These are phyloP conservation scores for Montipora capricornis DNA, from an alignment of 64 coral and sea anemone species.

Conservation along the genomic window DNA sequence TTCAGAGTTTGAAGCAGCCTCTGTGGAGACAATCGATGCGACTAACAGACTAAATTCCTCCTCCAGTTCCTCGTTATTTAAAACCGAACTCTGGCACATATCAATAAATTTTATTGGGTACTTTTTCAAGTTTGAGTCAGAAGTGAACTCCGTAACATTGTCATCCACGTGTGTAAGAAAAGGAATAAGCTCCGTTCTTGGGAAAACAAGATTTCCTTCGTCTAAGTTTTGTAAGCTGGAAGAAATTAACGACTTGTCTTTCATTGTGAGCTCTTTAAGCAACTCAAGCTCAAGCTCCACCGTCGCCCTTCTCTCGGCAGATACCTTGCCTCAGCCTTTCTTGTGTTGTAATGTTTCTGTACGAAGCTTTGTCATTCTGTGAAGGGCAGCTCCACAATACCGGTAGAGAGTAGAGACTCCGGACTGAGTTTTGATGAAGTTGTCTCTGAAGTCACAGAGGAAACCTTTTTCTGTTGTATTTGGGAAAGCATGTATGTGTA, in stretches of 20 bases:
- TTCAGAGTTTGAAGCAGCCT: no score
- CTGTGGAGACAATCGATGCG: no score
- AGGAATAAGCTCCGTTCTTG: neutral
- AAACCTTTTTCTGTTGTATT: neutral
- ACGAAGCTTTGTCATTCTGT: slow-evolving; percentile 40
- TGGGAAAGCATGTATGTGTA: neutral
- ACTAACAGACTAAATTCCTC: slow-evolving; percentile 10
- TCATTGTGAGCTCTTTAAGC: neutral
- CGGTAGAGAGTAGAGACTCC: slow-evolving; percentile 36
- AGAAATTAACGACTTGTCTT: slow-evolving; percentile 13
- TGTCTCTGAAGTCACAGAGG: neutral
- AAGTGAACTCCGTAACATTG: slow-evolving; percentile 6
- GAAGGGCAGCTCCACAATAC: slow-evolving; percentile 27
- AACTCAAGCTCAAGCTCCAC: slow-evolving; percentile 24
- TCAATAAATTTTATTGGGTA: slow-evolving; percentile 52
- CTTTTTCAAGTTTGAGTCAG: slow-evolving; percentile 16
- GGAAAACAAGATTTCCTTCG: slow-evolving; percentile 58
- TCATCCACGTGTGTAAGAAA: slow-evolving; percentile 37
- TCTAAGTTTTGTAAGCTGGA: slow-evolving; percentile 7
- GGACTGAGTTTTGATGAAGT: neutral
- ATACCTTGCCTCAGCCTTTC: slow-evolving; percentile 16
- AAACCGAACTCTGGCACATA: slow-evolving; percentile 29
- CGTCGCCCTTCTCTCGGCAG: neutral
- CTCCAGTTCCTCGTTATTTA: slow-evolving; percentile 32
- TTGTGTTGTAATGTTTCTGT: slow-evolving; percentile 37